These are phyloP conservation scores for Turdus rufiventris DNA, from an alignment of 2,113 vertebrate species.

Conservation along the genomic window DNA sequence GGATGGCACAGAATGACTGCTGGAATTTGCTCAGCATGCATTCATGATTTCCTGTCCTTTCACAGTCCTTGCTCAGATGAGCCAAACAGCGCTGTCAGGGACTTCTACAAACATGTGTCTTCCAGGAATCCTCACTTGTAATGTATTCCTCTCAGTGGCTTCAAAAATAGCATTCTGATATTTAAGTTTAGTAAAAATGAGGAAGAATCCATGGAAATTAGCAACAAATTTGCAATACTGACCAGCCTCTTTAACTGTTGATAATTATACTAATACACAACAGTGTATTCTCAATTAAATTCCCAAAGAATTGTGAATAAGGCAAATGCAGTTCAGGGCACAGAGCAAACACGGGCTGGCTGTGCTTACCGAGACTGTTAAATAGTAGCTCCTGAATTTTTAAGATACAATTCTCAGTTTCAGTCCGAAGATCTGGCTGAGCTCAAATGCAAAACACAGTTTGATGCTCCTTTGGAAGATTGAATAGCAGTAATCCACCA, in stretches of 20 bases:
- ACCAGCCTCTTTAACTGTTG: background rate
- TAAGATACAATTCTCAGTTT: background rate
- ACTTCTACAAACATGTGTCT: background rate
- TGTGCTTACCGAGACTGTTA: background rate
- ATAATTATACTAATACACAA: background rate
- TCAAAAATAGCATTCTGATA: background rate
- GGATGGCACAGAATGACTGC: background rate
- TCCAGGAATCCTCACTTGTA: background rate
- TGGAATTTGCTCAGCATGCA: background rate
- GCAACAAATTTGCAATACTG: background rate
- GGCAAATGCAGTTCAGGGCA: background rate
- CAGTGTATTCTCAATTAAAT: background rate
- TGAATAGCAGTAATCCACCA: background rate
- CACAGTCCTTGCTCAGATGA: background rate
- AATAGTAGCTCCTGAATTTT: background rate
- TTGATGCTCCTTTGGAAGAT: background rate
- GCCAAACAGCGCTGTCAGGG: background rate
- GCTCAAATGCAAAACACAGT: background rate
- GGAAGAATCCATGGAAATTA: background rate
- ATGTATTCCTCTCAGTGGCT: background rate
- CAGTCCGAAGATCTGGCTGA: background rate
- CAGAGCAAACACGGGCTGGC: background rate
- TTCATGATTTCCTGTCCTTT: conserved; percentile 43
- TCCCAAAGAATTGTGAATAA: background rate
- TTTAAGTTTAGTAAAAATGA: background rate